Base-by-base conservation (phyloP, 2,797 vertebrate species). In the Thaleichthys pacificus region DNA sequence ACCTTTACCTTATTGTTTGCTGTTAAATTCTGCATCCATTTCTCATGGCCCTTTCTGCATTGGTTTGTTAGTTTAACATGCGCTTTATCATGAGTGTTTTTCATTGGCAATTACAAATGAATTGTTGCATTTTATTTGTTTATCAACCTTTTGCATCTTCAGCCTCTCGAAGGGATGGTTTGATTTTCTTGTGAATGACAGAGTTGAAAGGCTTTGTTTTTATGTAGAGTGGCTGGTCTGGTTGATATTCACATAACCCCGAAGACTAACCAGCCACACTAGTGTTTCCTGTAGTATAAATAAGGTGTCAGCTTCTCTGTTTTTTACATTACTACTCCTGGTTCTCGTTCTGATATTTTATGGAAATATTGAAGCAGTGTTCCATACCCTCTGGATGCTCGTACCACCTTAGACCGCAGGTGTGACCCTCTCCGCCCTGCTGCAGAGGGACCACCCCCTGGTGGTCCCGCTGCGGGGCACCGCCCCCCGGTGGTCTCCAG, bases 231-330 rank as follows among this genome's bases (percentile, higher is more conserved):
- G 42, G 42, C 42, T 47, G 9, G 12, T 47, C 42, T 3, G 42
- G 42, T 8, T 14, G 11, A 14, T 38, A 38, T 47, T 47, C 42
- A 47, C 2, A 47, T 12, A 47, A 47, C 42, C 42, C 42, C 9
- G 9, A 47, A 47, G 42, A 47, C 42, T 47, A 47, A 47, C 42
- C 42, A 47, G 9, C 42, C 42, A 14, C 38, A 12, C 42, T 3
- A 47, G 42, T 77, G 60, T 68, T 63, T 15, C 21, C 30, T 63
- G 74, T 67, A 67, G 58, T 75, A 42, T 68, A 64, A 68, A 21
- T 54, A 22, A 61, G 38, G 61, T 24, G 57, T 1, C 67, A 4
- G 3, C 58, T 14, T 3, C 22, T 63, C 6, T 65, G 72, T 76
- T 74, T 74, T 47, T 47, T 47, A 47, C 42, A 12, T 47, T 47